Conservation (phyloP, 2,888 invertebrate genomes). For the Romanomermis culicivorax region DNA sequence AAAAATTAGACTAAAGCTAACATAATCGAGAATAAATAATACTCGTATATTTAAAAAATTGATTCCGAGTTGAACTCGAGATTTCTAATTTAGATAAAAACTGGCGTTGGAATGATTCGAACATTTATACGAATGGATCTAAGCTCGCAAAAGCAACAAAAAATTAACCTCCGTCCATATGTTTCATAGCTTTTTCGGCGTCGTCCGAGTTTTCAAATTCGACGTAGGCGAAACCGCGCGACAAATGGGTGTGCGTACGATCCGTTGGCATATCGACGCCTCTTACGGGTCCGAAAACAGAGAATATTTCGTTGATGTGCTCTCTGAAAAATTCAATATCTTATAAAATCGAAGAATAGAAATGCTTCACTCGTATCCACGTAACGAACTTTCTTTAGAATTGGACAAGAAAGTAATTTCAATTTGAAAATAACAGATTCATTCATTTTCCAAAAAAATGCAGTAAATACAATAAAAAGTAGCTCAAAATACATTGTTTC, state of each 20-base stretch:
- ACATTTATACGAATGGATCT: background rate
- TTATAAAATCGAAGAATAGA: no score
- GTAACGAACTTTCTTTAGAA: no score
- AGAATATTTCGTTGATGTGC: constrained; percentile 70
- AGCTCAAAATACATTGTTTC: background rate
- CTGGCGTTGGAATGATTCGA: background rate
- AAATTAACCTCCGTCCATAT: constrained; percentile 93
- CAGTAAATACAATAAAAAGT: background rate
- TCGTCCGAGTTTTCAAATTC: constrained; percentile 81
- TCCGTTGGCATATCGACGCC: constrained; percentile 71
- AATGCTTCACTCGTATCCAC: no score
- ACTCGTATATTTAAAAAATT: no score
- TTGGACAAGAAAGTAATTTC: no score
- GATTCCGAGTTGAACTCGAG: no score
- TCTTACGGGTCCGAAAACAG: constrained; percentile 46
- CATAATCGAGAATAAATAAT: no score
- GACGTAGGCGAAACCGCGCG: constrained; percentile 81
- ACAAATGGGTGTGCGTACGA: constrained; percentile 60
- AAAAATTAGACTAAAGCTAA: no score
- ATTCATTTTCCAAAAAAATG: background rate
- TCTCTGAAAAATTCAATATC: constrained; percentile 37
- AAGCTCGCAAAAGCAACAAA: constrained; percentile 1
- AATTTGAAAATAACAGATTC: no score
- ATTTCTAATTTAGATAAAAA: background rate
- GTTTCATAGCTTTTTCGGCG: constrained; percentile 93